Base-by-base conservation (phyloP, 1,140 invertebrate genomes). In the Psix sp. region DNA sequence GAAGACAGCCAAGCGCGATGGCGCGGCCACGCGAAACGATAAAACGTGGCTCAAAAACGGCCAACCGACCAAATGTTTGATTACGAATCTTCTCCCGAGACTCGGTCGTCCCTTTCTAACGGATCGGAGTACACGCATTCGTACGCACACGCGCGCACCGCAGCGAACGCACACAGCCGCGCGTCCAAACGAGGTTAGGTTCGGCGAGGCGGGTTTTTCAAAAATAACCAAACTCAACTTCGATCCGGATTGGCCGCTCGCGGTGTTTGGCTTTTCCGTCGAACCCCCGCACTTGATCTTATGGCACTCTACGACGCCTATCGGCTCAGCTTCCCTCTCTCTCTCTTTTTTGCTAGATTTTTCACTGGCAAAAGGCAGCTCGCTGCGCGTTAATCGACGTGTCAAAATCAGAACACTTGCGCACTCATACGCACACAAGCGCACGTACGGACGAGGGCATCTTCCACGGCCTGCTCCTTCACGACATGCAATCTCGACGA, bases 371-470 rank as follows among this genome's bases (percentile, higher is more conserved):
- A 60, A 59, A 54, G 60, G 40, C 66, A 70, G 46, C 38, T 31
- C 11, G 66, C 21, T 29, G 46, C 49, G 38, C 70, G 67, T 75
- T 67, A 56, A 74, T 75, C 59, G 77, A 62, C 72, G 75, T 77
- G 75, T 74, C 56, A 73, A 65, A 76, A 72, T 45, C 70, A 38
- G 68, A 71, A 56, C 68, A 67, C 68, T 68, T 70, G 62, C 43
- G 59, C 46, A 26, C 54, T 48, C 29, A 33, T 35, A 67, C 39
- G 40, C 31, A 21, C 40, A 26, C 40, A 1, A 16, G 21, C 48
- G n/a, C 33, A 42, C 35, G 11, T 38, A 20, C 42, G 26, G 7
- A n/a, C 26, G 2, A 29, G n/a, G 20, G 26, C 45, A 24, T 62
- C 43, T 48, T 29, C 63, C 11, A 54, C 60, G 46, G 48, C 52